Conservation (phyloP, 64 coral and sea anemone genomes). For the Montipora sp. region DNA sequence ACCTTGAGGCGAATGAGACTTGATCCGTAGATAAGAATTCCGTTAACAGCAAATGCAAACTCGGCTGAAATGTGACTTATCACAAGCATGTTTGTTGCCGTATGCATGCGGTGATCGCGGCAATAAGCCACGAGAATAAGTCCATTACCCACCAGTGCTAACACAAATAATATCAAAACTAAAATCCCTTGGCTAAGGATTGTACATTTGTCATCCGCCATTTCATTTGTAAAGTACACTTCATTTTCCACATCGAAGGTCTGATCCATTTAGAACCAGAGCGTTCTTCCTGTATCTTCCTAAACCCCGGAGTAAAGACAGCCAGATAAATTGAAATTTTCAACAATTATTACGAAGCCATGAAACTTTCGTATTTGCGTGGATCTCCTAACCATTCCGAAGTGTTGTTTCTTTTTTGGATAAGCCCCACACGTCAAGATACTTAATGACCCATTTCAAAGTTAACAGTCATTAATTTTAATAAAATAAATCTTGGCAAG, state of each 20-base stretch:
- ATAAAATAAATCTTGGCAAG: neutral
- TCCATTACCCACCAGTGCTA: conserved; percentile 28
- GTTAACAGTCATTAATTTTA: neutral
- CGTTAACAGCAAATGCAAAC: conserved; percentile 28
- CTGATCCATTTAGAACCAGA: too few species aligned
- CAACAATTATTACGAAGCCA: neutral
- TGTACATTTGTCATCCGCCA: conserved; percentile 25
- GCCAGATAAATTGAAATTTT: neutral
- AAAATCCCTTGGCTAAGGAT: conserved; percentile 35
- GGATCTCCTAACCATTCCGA: neutral
- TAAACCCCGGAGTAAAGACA: too few species aligned
- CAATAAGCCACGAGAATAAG: conserved; percentile 42
- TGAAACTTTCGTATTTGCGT: neutral
- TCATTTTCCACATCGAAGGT: neutral
- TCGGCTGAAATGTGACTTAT: conserved; percentile 44
- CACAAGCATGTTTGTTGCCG: conserved; percentile 33
- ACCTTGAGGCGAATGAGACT: conserved; percentile 37
- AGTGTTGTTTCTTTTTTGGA: neutral
- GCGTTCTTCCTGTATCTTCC: too few species aligned
- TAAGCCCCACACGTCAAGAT: neutral
- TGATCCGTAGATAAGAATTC: conserved; percentile 35
- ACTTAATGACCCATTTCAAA: neutral
- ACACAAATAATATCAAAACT: conserved; percentile 8
- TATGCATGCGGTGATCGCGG: conserved; percentile 27
- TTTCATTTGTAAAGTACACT: conserved; percentile 8